Conservation (phyloP, 2,113 vertebrate species). For the Pseudorectes ferrugineus region DNA sequence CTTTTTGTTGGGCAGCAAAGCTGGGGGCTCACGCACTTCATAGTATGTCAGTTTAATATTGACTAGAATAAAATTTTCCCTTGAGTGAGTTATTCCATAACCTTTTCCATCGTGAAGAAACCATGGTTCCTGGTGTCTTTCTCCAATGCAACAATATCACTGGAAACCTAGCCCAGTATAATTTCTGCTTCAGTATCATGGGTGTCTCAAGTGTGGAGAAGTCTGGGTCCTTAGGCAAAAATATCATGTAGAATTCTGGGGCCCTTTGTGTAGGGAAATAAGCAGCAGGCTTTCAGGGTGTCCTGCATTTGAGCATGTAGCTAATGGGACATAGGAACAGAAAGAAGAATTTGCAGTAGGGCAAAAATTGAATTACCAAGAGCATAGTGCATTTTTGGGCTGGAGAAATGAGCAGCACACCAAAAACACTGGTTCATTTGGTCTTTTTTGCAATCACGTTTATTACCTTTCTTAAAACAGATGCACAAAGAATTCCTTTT, state of each 20-base stretch:
- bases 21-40: neutral
- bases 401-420: neutral
- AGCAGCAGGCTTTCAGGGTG: neutral
- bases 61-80: neutral
- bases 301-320: neutral
- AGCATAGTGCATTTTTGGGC: neutral
- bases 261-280: neutral
- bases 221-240: neutral
- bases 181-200: neutral
- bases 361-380: neutral
- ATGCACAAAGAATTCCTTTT: neutral
- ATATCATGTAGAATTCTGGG: neutral
- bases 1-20: neutral
- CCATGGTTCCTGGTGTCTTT: neutral
- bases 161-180: neutral
- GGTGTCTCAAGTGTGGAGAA: neutral
- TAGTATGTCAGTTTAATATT: neutral
- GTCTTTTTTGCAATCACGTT: neutral
- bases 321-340: neutral
- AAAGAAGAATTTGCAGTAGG: neutral
- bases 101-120: neutral
- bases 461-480: neutral
- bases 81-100: neutral
- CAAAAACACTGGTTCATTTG: neutral
- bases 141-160: accelerated